Base-by-base conservation (phyloP, 1,140 invertebrate genomes). In the Tachypleus tridentatus region DNA sequence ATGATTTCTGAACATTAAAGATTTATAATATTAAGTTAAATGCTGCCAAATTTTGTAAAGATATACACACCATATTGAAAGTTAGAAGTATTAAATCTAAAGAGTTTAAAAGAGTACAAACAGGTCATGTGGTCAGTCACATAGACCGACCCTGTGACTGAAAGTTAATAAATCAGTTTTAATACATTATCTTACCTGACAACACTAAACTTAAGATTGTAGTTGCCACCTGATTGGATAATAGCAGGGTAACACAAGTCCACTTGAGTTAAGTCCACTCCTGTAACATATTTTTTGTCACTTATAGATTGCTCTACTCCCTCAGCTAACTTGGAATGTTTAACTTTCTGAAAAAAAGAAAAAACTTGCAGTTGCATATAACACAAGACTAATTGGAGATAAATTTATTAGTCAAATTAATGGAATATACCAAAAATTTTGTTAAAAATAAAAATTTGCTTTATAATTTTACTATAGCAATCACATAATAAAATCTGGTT, bases 171-270 rank as follows among this genome's bases (percentile, higher is more conserved):
- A 29, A 29, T 29, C 29, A 29, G 29, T 29, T 29, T 29, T 2
- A 29, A 29, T 29, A 29, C 29, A 29, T 29, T 29, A 29, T 49
- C 9, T 61, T 70, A 83, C 82, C 81, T 83, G 51, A 79, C 84
- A 57, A 88, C 91, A 75, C 91, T 97, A 75, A 99, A 99, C 78
- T 99, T 99, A 3, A 99, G 81, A 74, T 86, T 93, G 79, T 98
- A 99, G 74, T 93, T 89, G 5, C 94, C 95, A 50, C 97, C 97
- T 69, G 94, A 98, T 76, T 99, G 97, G 74, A 99, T 94, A 65
- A 99, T 99, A 0, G 96, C 88, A 3, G 93, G 93, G 77, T 99
- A 99, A 77, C 96, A 98, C 83, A 96, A 92, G 74, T 98, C 96
- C 4, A 99, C 81, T 74, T 93, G 86, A 11, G 83, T 83, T 0